Evolutionary conservation across 2,888 invertebrate species (phyloP), one percentile per base, ranked within the genome.

Genomic region (Seira sanloemensis): DNA sequence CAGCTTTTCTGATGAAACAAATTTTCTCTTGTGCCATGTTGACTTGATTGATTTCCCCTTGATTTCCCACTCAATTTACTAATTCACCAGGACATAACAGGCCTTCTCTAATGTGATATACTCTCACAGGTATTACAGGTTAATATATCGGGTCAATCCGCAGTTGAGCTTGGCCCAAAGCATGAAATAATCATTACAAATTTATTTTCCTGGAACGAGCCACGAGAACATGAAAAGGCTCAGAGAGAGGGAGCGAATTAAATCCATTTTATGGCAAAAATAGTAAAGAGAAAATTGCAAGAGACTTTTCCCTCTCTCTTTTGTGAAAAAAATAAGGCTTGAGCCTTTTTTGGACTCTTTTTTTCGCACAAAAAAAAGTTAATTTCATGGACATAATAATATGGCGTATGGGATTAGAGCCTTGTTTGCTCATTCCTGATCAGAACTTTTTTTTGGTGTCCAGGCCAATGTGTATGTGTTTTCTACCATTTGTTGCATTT

Each of bases 1-100:
- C 65, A 67, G 27, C n/a, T 69, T 69, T 69, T 26, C 27, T 18
- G 69, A 25, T 26, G 27, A n/a, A 69, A 26, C 4, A 37, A 37
- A n/a, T n/a, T n/a, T n/a, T 12, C 37, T 37, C 4, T 4, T 37
- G 25, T 62, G 62, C 21, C 46, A 25, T 24, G 1, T 25, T 12
- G 19, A n/a, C 5, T 62, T 50, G 77, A 78, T 78, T 69, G 77
- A 78, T 78, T 78, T 69, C 23, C 19, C 68, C 24, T 78, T 68
- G 68, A 78, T 78, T 78, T 78, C 69, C 69, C 58, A 58, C 24
- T 54, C 58, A 78, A 78, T 78, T 78, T 78, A 65, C 24, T 66
- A 75, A 75, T 75, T 75, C 62, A 37, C 16, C 1, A n/a, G 27
- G 62, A 65, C 37, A 37, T 4, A 62, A 12, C n/a, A n/a, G n/a